Percentiles rank a stretch among this genome's conserved stretches.
These are phyloP conservation scores for Danio choprae DNA, from an alignment of 2,797 vertebrate species.

Conservation along the genomic window DNA sequence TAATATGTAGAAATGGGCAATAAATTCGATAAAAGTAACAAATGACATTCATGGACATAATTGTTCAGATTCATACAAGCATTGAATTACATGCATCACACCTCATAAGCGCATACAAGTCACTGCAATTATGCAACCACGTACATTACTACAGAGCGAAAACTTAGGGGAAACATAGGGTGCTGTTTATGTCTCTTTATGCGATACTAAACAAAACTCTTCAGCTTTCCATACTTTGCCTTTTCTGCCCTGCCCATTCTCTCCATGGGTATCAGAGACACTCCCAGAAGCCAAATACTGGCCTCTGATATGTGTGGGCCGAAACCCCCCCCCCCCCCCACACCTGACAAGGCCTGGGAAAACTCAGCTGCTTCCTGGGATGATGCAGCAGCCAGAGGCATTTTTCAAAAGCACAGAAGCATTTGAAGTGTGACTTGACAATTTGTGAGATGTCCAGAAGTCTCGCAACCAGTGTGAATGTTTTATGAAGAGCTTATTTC, in stretches of 20 bases:
- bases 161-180: neutral
- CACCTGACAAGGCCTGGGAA: conserved; percentile 49
- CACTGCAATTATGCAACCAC: neutral
- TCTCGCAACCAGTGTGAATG: conserved; percentile 41
- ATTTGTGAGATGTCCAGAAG: conserved; percentile 59
- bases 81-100: neutral
- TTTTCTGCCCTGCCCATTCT: conserved; percentile 22
- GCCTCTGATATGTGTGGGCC: conserved; percentile 17
- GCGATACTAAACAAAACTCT: conserved; percentile 12
- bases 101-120: neutral
- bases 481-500: conserved; percentile 47
- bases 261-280: conserved; percentile 60
- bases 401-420: conserved; percentile 46
- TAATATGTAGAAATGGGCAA: neutral
- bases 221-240: neutral
- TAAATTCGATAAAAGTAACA: neutral
- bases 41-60: neutral
- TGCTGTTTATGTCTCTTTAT: neutral
- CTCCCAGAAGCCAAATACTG: conserved; percentile 61
- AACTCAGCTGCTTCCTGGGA: conserved; percentile 49
- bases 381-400: conserved; percentile 17
- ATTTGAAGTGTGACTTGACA: conserved; percentile 65
- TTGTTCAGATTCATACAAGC: neutral
- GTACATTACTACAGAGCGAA: neutral
- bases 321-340: conserved; percentile 26